A percentile compares a stretch with the other conserved stretches of the same genome.
These are phyloP conservation scores for Empidonax traillii DNA, from an alignment of 2,113 vertebrate genomes.

Conservation along the genomic window DNA sequence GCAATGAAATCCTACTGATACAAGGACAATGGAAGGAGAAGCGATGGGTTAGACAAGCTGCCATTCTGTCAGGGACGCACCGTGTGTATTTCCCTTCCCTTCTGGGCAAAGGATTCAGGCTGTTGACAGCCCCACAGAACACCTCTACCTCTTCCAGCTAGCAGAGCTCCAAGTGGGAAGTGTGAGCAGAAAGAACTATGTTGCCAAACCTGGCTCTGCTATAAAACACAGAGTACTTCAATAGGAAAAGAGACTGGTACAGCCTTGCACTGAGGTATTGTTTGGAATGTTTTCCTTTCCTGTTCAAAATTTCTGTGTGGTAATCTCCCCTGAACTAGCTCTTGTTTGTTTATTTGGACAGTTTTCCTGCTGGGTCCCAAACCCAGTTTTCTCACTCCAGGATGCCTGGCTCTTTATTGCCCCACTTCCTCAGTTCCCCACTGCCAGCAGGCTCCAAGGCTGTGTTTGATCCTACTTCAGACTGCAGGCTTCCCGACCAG, in stretches of 20 bases:
- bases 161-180: neutral
- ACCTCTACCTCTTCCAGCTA: neutral
- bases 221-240: neutral
- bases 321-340: neutral
- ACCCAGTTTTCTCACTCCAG: neutral
- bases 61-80: neutral
- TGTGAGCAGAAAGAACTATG: neutral
- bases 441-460: neutral
- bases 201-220: neutral
- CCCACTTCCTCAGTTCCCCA: neutral
- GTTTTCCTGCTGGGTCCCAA: neutral
- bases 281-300: neutral
- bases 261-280: neutral
- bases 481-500: neutral
- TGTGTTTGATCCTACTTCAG: neutral
- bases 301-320: neutral
- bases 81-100: neutral
- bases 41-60: slow-evolving; percentile 26
- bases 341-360: neutral
- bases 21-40: slow-evolving; percentile 3
- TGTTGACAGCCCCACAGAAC: neutral
- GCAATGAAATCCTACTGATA: slow-evolving; percentile 10
- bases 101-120: neutral
- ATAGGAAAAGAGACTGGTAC: neutral
- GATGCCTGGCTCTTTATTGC: neutral